These are phyloP conservation scores for Motacilla tschutschensis DNA, from an alignment of 2,113 vertebrate genomes.

Conservation along the genomic window DNA sequence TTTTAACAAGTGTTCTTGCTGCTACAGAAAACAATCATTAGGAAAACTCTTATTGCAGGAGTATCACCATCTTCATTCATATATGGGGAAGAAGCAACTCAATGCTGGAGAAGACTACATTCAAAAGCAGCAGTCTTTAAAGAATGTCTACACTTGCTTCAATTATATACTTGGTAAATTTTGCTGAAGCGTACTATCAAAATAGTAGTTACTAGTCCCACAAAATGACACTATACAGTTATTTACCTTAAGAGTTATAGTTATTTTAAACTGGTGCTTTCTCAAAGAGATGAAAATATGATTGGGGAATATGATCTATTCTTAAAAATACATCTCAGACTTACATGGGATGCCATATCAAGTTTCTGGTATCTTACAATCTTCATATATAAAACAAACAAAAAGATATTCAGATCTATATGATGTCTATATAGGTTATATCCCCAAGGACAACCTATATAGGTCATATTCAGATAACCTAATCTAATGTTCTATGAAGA, in stretches of 20 bases:
- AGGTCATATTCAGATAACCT: not conserved
- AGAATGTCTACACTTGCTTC: not conserved
- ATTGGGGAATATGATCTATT: not conserved
- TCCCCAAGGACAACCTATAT: not conserved
- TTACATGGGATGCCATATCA: not conserved
- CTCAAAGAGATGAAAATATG: not conserved
- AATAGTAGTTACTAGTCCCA: not conserved
- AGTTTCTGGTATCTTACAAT: not conserved
- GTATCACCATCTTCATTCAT: fast-evolving
- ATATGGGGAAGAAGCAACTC: not conserved
- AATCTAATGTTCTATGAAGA: not conserved
- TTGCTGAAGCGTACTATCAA: not conserved
- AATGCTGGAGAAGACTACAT: not conserved
- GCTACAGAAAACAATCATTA: not conserved
- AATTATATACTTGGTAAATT: not conserved
- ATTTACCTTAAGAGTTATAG: not conserved
- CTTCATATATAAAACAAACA: not conserved
- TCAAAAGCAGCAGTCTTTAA: not conserved
- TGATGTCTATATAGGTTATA: not conserved
- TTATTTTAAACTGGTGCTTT: not conserved
- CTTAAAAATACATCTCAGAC: not conserved
- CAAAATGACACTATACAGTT: not conserved
- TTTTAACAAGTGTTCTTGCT: not conserved
- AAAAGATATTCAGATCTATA: not conserved
- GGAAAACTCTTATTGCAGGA: not conserved